Percentiles rank a stretch among this genome's conserved stretches.
Conservation (phyloP, 1,140 invertebrate species). For the Aphelenchoides avenae region DNA sequence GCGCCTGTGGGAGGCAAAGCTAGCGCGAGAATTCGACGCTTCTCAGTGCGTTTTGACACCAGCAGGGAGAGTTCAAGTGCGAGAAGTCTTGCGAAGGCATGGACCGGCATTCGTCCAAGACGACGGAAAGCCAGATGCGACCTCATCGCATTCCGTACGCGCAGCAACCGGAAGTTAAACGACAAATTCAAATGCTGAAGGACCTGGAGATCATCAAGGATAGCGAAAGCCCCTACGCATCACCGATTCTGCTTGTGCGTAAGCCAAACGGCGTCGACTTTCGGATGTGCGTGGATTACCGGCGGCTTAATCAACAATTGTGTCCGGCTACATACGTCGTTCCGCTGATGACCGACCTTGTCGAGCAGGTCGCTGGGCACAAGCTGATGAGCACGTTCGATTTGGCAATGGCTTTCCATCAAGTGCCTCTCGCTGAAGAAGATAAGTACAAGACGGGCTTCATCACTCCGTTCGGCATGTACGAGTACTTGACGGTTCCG, state of each 20-base stretch:
- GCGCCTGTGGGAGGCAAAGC: background rate
- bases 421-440: background rate
- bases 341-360: slow-evolving; percentile 9
- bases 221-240: background rate
- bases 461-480: slow-evolving; percentile 1
- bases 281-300: slow-evolving; percentile 16
- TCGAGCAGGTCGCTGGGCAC: slow-evolving; percentile 10
- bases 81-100: background rate
- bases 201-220: slow-evolving; percentile 8
- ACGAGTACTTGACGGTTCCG: background rate
- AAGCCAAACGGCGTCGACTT: slow-evolving; percentile 4
- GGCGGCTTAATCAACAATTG: slow-evolving; percentile 12
- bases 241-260: slow-evolving; percentile 1
- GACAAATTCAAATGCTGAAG: slow-evolving; percentile 11
- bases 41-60: background rate
- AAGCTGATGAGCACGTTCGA: slow-evolving; percentile 4
- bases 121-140: slow-evolving; percentile 8
- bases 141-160: slow-evolving; percentile 7
- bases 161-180: slow-evolving; percentile 9
- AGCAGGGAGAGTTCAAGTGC: background rate
- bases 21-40: background rate
- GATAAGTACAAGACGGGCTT: slow-evolving; percentile 5
- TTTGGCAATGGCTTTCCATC: slow-evolving; percentile 8
- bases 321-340: slow-evolving; percentile 5
- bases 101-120: background rate